Conservation (phyloP, 2,797 vertebrate genomes). For the Chiropotes sagulatus region DNA sequence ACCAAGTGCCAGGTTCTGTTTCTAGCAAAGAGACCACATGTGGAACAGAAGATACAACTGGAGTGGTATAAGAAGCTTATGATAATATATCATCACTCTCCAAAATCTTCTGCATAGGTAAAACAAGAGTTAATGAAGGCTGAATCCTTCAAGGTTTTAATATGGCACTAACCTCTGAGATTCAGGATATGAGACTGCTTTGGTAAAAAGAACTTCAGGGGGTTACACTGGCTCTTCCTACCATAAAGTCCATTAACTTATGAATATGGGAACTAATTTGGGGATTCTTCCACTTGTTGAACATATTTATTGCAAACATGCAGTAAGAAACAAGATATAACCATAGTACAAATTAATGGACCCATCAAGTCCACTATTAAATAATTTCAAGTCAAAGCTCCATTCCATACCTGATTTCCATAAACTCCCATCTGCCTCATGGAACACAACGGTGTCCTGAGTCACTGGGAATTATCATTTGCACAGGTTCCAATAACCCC, state of each 20-base stretch:
- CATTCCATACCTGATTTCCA: not conserved
- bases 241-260: not conserved
- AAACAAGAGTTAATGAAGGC: not conserved
- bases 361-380: not conserved
- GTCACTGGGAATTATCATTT: constrained; percentile 1
- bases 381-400: not conserved
- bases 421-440: not conserved
- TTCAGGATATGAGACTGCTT: not conserved
- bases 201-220: not conserved
- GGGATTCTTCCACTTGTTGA: not conserved
- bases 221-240: not conserved
- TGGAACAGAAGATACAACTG: not conserved
- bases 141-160: not conserved
- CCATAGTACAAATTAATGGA: not conserved
- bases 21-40: not conserved
- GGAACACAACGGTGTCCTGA: not conserved
- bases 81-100: not conserved
- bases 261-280: not conserved
- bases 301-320: constrained; percentile 35
- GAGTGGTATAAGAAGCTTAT: not conserved
- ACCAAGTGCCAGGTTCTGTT: not conserved
- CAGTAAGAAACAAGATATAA: constrained; percentile 6
- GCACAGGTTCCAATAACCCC: not conserved
- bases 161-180: not conserved
- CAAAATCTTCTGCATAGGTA: not conserved